Evolutionary conservation across 2,113 vertebrate species (phyloP), one percentile per base, ranked within the genome.

Genomic region (Himantopus leucocephalus): DNA sequence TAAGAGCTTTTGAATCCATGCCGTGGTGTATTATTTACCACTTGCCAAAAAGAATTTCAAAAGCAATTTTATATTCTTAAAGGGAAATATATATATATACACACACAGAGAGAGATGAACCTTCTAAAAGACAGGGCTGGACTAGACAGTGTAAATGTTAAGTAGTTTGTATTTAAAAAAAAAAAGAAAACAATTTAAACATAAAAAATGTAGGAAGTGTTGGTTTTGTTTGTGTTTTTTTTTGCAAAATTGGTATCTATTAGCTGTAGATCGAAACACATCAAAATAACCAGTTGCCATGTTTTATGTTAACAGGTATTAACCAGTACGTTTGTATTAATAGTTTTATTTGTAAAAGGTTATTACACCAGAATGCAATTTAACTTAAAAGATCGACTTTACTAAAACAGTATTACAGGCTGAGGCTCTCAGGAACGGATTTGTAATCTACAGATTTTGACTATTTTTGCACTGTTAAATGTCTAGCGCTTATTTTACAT

Each of bases 401-500:
- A 98, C 96, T 95, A 98, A 95, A 95, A 98, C 94, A 96, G 32
- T 92, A 97, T 94, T 96, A 97, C 80, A 97, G 95, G 95, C 95
- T 84, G 98, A 97, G 96, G 94, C 96, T 97, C 75, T 97, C 94
- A 97, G 95, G 91, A 97, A 97, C 10, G 45, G 92, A 97, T 94
- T 94, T 92, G 88, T 96, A 96, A 97, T 88, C 95, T 98, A 98
- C 96, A 97, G 76, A 67, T 97, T 96, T 92, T 74, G 55, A 96
- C 88, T 92, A 94, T 96, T 96, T 98, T 94, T 97, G 97, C 70
- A 98, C 97, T 97, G 95, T 95, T 93, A 97, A 97, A 98, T 96
- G 95, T 94, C 98, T 98, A 97, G 96, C 21, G 19, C 91, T 98
- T 98, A 98, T 97, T 97, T 97, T 98, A 98, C 96, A 98, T 97